Base-by-base conservation (phyloP, 37 sponge, comb jelly and placozoan species). In the Lycopodina hypogea region DNA sequence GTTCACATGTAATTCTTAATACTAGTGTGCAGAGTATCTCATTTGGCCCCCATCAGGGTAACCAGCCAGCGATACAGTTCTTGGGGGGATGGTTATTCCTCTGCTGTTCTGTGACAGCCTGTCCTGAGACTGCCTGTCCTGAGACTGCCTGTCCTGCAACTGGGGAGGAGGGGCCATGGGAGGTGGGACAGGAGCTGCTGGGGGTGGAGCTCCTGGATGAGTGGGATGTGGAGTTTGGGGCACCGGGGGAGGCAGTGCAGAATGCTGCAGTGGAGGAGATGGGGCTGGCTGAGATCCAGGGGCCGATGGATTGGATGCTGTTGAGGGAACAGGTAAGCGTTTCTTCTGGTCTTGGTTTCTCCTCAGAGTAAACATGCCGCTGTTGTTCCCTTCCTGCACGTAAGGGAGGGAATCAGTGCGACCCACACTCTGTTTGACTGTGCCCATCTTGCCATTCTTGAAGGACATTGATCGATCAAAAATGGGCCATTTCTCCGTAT, bases 321-420 rank as follows among this genome's bases (percentile, higher is more conserved):
- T n/a, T n/a, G 28, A 39, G 60, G 61, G 23, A 58, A 4, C 28
- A 23, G n/a, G 60, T 59, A 6, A 26, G 12, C 34, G 26, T 12
- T 30, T 65, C 60, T 68, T 30, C 15, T 60, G 60, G 42, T 51
- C n/a, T 36, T 67, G 68, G 58, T 76, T 80, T 65, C 72, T 75
- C 60, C 68, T 76, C 39, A 90, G 82, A 22, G 90, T 90, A 58
- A 73, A 71, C 90, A 90, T 90, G 9, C 90, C 90, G 21, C 76
- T 84, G 71, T 74, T 90, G 51, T 87, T 81, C 17, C 62, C 78
- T 77, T 66, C 75, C 48, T 69, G 74, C 32, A 61, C 66, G 57
- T 56, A 75, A 2, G 83, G 76, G 9, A 73, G 78, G 30, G 69
- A 56, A 24, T 29, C 45, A 42, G 37, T 36, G 48, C 0, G 7